Evolutionary conservation across 1,140 invertebrate genomes (phyloP), one percentile per base, ranked within the genome.

Genomic region (Hesperophylax magnus): DNA sequence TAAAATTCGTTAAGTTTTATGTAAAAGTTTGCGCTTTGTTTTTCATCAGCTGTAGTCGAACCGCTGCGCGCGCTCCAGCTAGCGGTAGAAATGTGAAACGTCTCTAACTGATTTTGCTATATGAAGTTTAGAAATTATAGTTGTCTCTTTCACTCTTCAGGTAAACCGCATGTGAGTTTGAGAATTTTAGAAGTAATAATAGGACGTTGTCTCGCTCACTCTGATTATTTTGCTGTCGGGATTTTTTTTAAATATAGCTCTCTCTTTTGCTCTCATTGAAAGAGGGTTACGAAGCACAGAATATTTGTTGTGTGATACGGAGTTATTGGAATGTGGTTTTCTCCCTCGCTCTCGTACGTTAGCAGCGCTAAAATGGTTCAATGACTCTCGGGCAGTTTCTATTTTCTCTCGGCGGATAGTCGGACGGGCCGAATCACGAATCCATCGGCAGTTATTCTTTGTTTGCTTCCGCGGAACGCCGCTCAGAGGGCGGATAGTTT

Each of bases 341-440:
- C 88, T 86, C 88, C 85, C 85, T 90, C 87, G 85, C 88, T 88
- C 89, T 87, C 81, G 85, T 75, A 71, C 60, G 82, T 75, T 86
- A 81, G 72, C 84, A 81, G 24, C 85, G 85, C 86, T 80, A 85
- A 87, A 88, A 88, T 85, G 89, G 89, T 90, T 90, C 89, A 89
- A 90, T 89, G 89, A 89, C 88, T 89, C 85, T 88, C 86, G 86
- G 87, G 88, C 87, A 82, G 88, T 89, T 89, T 90, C 89, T 90
- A 90, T 90, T 90, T 90, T 89, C 88, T 90, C 89, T 90, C 87
- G 89, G 88, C 85, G 86, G 67, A 34, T 39, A 47, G 39, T 34
- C 47, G 67, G 67, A 71, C 67, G 20, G 67, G 67, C 67, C 88
- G 88, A 87, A 61, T 71, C 78, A 39, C 34, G 34, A 34, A 72